Percentiles rank a stretch among this genome's conserved stretches.
phyloP scores from a whole-genome alignment of 30 jellyfish, hydroid and myxozoan species.

The Pseudorhiza aurosa region DNA sequence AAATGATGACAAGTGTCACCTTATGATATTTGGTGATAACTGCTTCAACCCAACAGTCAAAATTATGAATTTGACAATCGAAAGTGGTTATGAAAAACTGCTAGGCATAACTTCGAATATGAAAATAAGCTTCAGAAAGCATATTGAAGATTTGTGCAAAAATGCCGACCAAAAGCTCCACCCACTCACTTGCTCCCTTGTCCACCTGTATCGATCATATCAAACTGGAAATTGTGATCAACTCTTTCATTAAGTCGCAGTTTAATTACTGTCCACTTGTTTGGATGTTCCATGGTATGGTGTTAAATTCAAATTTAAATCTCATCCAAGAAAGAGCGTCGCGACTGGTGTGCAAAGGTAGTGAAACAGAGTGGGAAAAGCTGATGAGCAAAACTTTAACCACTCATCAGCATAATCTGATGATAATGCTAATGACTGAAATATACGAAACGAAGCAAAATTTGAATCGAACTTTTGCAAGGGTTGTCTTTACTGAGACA shows the following conservation, averaged over 20 bases:
- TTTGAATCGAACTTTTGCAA: not conserved
- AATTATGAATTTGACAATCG: conserved; percentile 19
- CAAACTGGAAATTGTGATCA: conserved; percentile 4
- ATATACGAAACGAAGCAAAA: conserved; percentile 4
- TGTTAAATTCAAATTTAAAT: conserved; percentile 22
- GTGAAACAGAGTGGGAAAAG: conserved; percentile 2
- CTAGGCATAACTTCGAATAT: conserved; percentile 33
- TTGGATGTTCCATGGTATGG: conserved; percentile 53
- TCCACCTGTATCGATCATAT: conserved; percentile 23
- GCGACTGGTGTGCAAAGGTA: conserved; percentile 23
- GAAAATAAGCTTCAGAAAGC: conserved; percentile 27
- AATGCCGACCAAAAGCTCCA: conserved; percentile 33
- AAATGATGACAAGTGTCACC: conserved; percentile 18
- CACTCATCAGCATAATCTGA: conserved; percentile 6
- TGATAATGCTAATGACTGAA: conserved; percentile 17
- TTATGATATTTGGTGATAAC: conserved; percentile 18
- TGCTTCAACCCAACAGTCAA: conserved; percentile 1
- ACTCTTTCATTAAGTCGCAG: conserved; percentile 41
- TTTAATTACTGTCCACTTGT: conserved; percentile 55
- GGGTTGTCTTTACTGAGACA: not conserved
- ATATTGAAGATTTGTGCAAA: conserved; percentile 25
- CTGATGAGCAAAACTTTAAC: not conserved
- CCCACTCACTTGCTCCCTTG: conserved; percentile 41
- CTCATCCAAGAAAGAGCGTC: conserved; percentile 12
- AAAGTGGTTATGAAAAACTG: conserved; percentile 38